These are phyloP conservation scores for Molorchus minor DNA, from an alignment of 2,888 invertebrate genomes.

Conservation along the genomic window DNA sequence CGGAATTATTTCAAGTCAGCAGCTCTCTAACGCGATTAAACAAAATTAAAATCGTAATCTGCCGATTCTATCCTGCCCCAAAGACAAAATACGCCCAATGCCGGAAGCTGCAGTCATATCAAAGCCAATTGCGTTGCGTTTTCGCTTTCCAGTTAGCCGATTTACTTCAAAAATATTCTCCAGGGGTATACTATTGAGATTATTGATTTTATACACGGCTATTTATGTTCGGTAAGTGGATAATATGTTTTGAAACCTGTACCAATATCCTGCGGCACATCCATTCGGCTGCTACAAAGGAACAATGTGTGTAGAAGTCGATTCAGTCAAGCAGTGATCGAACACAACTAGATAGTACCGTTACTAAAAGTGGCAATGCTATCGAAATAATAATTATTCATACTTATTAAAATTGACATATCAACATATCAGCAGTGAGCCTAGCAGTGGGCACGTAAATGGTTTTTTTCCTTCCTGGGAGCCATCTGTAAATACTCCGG, in stretches of 20 bases:
- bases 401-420: no score
- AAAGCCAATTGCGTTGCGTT: not conserved
- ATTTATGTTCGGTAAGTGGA: not conserved
- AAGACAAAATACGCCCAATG: no score
- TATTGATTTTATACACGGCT: not conserved
- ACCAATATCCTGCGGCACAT: not conserved
- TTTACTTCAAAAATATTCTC: not conserved
- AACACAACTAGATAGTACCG: no score
- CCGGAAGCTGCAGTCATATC: no score
- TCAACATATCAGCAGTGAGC: no score
- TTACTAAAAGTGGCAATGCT: no score
- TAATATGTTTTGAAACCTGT: not conserved
- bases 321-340: no score
- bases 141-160: constrained; percentile 4
- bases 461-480: no score
- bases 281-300: not conserved
- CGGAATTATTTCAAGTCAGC: constrained; percentile 19
- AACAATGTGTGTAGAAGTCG: no score
- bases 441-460: no score
- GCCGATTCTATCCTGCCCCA: constrained; percentile 27
- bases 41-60: constrained; percentile 36
- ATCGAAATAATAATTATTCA: no score
- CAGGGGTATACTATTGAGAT: constrained; percentile 3
- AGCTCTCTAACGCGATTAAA: constrained; percentile 16
- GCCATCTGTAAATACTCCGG: no score